Conservation (phyloP, 2,888 invertebrate genomes). For the Drosophila longiperda region DNA sequence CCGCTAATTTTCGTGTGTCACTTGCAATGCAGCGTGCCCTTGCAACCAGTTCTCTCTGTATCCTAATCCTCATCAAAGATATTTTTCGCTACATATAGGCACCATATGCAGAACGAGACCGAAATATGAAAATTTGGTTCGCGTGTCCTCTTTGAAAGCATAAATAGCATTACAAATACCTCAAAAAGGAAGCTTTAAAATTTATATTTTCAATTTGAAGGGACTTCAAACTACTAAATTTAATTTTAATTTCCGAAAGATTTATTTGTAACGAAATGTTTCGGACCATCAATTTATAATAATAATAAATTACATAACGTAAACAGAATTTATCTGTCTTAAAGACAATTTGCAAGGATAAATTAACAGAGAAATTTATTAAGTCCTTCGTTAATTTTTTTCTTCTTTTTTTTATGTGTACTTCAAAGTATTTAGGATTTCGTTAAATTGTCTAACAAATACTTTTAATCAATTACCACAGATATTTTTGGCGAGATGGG, state of each 20-base stretch:
- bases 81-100: background rate
- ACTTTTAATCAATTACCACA: background rate
- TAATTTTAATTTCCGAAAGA: too few species aligned
- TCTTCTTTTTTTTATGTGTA: background rate
- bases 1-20: conserved; percentile 48
- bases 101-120: background rate
- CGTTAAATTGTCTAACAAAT: background rate
- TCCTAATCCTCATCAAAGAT: background rate
- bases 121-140: background rate
- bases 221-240: background rate
- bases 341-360: background rate
- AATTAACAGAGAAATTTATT: background rate
- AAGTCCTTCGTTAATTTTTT: background rate
- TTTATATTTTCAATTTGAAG: background rate
- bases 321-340: background rate
- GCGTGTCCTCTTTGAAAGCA: background rate
- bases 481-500: background rate
- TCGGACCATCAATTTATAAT: too few species aligned
- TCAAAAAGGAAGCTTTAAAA: conserved; percentile 19
- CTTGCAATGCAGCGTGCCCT: conserved; percentile 31
- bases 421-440: background rate
- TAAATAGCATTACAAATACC: conserved; percentile 43
- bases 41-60: background rate
- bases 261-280: too few species aligned
- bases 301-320: too few species aligned